A percentile compares a stretch with the other conserved stretches of the same genome.
phyloP scores from a whole-genome alignment of 2,888 invertebrate species.

The Mamestra brassicae region DNA sequence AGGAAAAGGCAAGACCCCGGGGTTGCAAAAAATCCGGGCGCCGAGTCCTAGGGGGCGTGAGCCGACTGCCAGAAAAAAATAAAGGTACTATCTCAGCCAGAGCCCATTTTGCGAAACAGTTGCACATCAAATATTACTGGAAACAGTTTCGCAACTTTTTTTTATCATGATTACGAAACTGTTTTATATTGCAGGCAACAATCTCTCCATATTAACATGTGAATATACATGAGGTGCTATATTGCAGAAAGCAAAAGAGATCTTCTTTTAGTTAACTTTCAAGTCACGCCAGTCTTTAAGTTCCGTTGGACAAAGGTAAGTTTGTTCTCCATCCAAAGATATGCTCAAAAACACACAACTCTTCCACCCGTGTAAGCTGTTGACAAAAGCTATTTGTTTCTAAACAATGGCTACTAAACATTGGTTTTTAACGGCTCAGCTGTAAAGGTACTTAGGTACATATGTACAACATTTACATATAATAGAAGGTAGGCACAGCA shows the following conservation, averaged over 20 bases:
- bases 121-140: no score
- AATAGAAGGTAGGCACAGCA: conserved; percentile 26
- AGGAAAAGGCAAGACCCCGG: no score
- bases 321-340: not conserved
- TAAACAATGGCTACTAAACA: conserved; percentile 39
- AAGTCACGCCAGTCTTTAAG: not conserved
- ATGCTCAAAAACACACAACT: not conserved
- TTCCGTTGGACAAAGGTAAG: conserved; percentile 15
- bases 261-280: not conserved
- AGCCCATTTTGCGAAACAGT: no score
- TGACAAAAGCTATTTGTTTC: conserved; percentile 15
- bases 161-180: no score
- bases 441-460: conserved; percentile 22
- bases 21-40: no score
- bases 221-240: not conserved
- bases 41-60: no score
- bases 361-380: not conserved
- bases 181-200: no score
- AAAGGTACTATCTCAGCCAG: no score
- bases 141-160: no score
- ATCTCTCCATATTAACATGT: no score
- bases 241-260: not conserved
- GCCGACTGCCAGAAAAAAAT: no score
- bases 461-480: conserved; percentile 52
- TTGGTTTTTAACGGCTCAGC: conserved; percentile 7